Conservation (phyloP, 2,888 invertebrate genomes). For the Mesorhabditis sp. region DNA sequence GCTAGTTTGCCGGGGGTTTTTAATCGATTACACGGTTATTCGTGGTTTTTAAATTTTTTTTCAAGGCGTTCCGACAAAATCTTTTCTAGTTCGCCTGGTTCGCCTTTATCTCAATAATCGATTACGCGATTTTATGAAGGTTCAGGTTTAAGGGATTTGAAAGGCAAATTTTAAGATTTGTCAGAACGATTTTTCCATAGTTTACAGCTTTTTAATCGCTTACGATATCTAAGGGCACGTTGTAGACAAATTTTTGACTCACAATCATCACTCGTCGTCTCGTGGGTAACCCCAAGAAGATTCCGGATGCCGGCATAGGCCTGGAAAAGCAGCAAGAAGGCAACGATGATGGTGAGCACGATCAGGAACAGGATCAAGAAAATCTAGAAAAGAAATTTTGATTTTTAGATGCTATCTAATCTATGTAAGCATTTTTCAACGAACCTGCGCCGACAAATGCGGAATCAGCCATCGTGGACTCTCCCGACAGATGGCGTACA, state of each 20-base stretch:
- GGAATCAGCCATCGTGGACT: slow-evolving; percentile 53
- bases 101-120: too few species aligned
- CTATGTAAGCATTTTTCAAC: too few species aligned
- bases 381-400: slow-evolving; percentile 31
- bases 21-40: too few species aligned
- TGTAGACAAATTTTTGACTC: slow-evolving; percentile 13
- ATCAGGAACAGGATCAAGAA: slow-evolving; percentile 55
- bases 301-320: slow-evolving; percentile 53
- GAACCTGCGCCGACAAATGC: slow-evolving; percentile 50
- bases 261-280: slow-evolving; percentile 55
- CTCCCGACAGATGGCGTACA: slow-evolving; percentile 54
- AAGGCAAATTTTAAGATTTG: too few species aligned
- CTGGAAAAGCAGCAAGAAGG: slow-evolving; percentile 49
- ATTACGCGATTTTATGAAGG: too few species aligned
- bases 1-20: too few species aligned
- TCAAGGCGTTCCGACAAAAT: too few species aligned
- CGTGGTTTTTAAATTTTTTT: too few species aligned
- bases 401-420: neutral
- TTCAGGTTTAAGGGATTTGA: too few species aligned
- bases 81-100: too few species aligned
- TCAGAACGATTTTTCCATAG: neutral
- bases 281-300: slow-evolving; percentile 51
- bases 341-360: slow-evolving; percentile 52
- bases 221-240: neutral
- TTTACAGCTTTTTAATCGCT: neutral